These are phyloP conservation scores for Molorchus minor DNA, from an alignment of 2,888 invertebrate genomes.

Conservation along the genomic window DNA sequence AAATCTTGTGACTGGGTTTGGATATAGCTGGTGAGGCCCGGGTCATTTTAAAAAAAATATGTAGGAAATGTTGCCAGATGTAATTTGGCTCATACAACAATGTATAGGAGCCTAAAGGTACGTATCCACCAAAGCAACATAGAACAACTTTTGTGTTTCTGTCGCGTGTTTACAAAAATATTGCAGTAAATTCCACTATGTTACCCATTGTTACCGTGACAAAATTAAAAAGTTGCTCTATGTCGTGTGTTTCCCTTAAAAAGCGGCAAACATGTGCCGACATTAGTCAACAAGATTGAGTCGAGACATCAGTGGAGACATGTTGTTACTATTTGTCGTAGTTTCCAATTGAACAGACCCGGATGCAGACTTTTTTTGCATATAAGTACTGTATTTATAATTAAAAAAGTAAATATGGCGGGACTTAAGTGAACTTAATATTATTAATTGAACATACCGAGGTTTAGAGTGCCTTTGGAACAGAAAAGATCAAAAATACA, in stretches of 20 bases:
- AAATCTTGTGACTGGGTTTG: no score
- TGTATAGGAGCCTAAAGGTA: conserved; percentile 1
- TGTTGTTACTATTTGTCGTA: conserved; percentile 8
- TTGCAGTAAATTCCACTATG: conserved; percentile 23
- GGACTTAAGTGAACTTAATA: conserved; percentile 2
- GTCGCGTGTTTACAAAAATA: conserved; percentile 20
- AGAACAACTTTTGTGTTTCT: conserved; percentile 19
- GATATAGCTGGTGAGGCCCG: no score
- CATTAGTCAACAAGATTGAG: conserved; percentile 19
- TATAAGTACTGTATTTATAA: neutral
- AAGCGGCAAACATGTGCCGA: conserved; percentile 16
- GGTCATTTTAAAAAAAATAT: no score
- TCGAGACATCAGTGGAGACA: conserved; percentile 6
- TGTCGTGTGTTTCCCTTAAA: conserved; percentile 7
- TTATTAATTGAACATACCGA: conserved; percentile 4
- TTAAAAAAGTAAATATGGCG: conserved; percentile 2
- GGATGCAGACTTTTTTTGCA: neutral
- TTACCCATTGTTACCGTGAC: conserved; percentile 14
- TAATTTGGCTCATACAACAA: no score
- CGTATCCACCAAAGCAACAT: conserved; percentile 22
- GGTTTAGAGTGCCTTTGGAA: conserved; percentile 1
- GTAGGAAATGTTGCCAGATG: no score
- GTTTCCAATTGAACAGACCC: conserved; percentile 1
- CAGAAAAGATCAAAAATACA: conserved; percentile 1
- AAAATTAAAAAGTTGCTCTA: conserved; percentile 14